Percentiles rank a stretch among this genome's conserved stretches.
Evolutionary conservation across 2,797 vertebrate genomes (phyloP).

Genomic region (Leucoraja ocellata): DNA sequence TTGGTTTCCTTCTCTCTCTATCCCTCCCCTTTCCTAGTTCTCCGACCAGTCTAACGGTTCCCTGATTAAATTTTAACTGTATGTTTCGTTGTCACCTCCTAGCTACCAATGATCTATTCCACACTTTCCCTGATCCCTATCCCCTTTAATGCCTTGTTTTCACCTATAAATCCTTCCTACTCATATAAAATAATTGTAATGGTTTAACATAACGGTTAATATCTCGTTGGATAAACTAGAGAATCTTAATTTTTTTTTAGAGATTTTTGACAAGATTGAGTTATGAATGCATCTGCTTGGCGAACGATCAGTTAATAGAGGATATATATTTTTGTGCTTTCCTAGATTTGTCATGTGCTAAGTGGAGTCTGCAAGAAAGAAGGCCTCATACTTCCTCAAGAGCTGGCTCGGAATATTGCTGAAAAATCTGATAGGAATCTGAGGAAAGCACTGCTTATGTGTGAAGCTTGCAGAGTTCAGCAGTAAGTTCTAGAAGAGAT

Average conservation of each 20-base stretch:
- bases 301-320: not conserved
- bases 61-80: too few relatives aligned
- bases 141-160: too few relatives aligned
- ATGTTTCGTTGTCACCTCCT: too few relatives aligned
- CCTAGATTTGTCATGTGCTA: constrained; percentile 81
- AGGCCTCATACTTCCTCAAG: constrained; percentile 75
- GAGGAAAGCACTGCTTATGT: constrained; percentile 89
- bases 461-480: constrained; percentile 91
- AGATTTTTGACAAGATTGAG: not conserved
- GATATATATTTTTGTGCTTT: not conserved
- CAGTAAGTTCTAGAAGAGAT: constrained; percentile 68
- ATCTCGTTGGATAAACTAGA: not conserved
- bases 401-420: constrained; percentile 76
- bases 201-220: not conserved
- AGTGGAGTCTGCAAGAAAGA: constrained; percentile 85
- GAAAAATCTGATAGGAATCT: constrained; percentile 88
- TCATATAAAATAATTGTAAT: not conserved
- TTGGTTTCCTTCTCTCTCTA: too few relatives aligned
- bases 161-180: too few relatives aligned
- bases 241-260: not conserved
- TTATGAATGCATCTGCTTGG: not conserved
- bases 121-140: too few relatives aligned
- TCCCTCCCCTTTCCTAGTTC: too few relatives aligned
- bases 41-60: too few relatives aligned
- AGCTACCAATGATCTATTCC: too few relatives aligned